These are phyloP conservation scores for Zapornia atra DNA, from an alignment of 2,113 vertebrate species.

Conservation along the genomic window DNA sequence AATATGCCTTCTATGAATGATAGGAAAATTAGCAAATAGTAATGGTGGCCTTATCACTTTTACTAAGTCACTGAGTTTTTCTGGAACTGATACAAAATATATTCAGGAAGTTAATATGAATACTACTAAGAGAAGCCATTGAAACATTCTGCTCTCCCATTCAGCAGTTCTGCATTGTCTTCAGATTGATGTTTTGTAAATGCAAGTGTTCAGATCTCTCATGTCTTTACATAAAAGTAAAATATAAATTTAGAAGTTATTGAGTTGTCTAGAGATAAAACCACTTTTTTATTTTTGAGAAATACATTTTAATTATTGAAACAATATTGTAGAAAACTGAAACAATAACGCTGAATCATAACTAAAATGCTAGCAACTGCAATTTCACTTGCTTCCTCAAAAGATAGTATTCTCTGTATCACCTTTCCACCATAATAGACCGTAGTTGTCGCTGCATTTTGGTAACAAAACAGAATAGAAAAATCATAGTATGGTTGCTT, in stretches of 20 bases:
- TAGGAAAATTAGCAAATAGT: background rate
- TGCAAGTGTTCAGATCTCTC: background rate
- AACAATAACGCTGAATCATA: background rate
- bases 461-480: background rate
- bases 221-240: background rate
- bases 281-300: background rate
- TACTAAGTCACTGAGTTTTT: background rate
- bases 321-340: background rate
- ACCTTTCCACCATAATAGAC: background rate
- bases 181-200: background rate
- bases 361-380: background rate
- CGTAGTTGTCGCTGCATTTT: background rate
- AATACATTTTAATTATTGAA: background rate
- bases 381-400: background rate
- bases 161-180: background rate
- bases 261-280: background rate
- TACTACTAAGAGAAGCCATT: background rate
- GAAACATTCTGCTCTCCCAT: background rate
- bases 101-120: background rate
- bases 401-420: background rate
- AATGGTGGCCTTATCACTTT: accelerated
- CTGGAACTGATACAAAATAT: background rate
- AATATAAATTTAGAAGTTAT: background rate
- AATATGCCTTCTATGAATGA: background rate
- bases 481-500: background rate